Conservation (phyloP, 2,888 invertebrate species). For the Leptinotarsa rubiginosa region DNA sequence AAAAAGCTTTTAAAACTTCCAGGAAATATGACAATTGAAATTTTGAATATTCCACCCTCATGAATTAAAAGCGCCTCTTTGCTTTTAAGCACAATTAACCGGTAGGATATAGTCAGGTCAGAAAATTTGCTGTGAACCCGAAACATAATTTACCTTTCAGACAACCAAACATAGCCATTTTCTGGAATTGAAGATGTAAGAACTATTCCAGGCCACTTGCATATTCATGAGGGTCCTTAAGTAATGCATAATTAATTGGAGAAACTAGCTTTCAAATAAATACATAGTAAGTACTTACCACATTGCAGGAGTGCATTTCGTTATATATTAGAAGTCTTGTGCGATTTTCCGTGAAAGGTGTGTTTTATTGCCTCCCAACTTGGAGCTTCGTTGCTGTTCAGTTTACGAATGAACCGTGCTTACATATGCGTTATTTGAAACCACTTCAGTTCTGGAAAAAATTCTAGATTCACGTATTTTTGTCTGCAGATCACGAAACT, state of each 20-base stretch:
- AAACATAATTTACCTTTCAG: conserved; percentile 16
- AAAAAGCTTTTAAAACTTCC: conserved; percentile 36
- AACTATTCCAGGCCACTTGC: background rate
- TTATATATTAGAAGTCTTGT: no score
- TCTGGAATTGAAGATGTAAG: conserved; percentile 17
- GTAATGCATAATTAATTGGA: conserved; percentile 5
- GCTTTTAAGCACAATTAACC: conserved; percentile 38
- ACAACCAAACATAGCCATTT: conserved; percentile 19
- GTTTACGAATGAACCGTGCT: no score
- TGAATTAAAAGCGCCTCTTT: conserved; percentile 34
- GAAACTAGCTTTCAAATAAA: conserved; percentile 6
- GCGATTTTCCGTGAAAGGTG: no score
- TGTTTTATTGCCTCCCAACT: no score
- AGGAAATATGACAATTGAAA: conserved; percentile 37
- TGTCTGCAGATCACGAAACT: no score
- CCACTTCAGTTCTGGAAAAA: no score
- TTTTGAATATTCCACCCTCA: conserved; percentile 28
- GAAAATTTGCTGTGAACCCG: conserved; percentile 29
- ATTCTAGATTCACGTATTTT: no score
- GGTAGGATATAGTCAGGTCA: conserved; percentile 27
- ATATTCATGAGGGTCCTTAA: conserved; percentile 7
- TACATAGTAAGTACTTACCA: background rate
- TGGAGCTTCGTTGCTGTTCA: no score
- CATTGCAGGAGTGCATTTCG: conserved; percentile 4
- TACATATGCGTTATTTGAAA: no score